phyloP scores from a whole-genome alignment of 2,888 invertebrate species.

The Thymelicus lineola region DNA sequence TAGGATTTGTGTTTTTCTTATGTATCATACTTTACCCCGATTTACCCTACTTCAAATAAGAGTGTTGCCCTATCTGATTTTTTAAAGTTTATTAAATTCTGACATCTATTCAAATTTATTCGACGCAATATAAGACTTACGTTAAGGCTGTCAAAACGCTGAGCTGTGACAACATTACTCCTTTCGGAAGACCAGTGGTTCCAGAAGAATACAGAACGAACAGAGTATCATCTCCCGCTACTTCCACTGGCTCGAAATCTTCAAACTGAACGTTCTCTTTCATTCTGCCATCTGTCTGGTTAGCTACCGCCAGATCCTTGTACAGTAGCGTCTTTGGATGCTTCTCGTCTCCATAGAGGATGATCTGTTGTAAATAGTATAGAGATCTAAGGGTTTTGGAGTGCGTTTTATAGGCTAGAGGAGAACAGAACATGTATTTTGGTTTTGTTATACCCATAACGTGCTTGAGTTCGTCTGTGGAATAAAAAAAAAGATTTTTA shows the following conservation, averaged over 20 bases:
- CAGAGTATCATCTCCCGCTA: constrained; percentile 62
- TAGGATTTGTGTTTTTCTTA: too few relatives aligned
- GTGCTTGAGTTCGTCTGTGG: constrained; percentile 65
- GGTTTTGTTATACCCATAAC: constrained; percentile 65
- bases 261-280: constrained; percentile 48
- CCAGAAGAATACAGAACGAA: constrained; percentile 88
- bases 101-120: too few relatives aligned
- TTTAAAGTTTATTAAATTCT: too few relatives aligned
- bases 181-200: constrained; percentile 89
- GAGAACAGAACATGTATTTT: constrained; percentile 62
- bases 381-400: constrained; percentile 49
- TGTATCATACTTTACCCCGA: too few relatives aligned
- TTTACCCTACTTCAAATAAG: too few relatives aligned
- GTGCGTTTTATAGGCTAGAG: constrained; percentile 53
- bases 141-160: constrained; percentile 48
- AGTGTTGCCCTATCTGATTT: too few relatives aligned
- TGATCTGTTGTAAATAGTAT: constrained; percentile 53
- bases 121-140: constrained; percentile 60
- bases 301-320: constrained; percentile 51
- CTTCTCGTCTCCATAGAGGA: constrained; percentile 58
- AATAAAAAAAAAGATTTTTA: constrained; percentile 7
- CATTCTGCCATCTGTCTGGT: constrained; percentile 20
- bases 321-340: constrained; percentile 48
- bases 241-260: constrained; percentile 53
- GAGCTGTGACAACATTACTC: constrained; percentile 86